phyloP scores from a whole-genome alignment of 1,140 invertebrate genomes.

The Sipha flava region DNA sequence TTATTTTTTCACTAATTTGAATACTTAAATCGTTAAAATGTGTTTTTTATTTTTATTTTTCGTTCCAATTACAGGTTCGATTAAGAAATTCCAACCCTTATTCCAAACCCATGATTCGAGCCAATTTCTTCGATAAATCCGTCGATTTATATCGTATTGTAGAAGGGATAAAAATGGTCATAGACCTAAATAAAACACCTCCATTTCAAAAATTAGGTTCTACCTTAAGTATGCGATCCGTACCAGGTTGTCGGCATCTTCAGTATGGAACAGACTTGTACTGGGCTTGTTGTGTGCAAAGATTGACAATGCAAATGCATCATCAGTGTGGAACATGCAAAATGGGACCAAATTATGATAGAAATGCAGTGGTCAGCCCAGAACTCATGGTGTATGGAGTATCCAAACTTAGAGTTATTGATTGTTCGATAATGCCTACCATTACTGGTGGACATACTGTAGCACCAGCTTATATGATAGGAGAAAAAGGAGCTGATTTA shows the following conservation, averaged over 20 bases:
- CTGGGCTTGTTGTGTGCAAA: conserved; percentile 62
- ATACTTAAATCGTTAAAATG: no score
- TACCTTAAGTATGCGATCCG: conserved; percentile 52
- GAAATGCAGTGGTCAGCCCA: conserved; percentile 47
- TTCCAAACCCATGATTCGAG: conserved; percentile 55
- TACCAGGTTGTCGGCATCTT: conserved; percentile 57
- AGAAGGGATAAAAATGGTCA: conserved; percentile 37
- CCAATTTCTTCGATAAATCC: conserved; percentile 52
- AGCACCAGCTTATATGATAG: conserved; percentile 44
- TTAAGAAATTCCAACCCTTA: conserved; percentile 51
- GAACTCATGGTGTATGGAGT: conserved; percentile 37
- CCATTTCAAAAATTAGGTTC: conserved; percentile 47
- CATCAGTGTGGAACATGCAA: conserved; percentile 62
- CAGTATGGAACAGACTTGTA: conserved; percentile 58
- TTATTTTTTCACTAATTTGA: no score
- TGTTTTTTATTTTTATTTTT: neutral
- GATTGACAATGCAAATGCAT: conserved; percentile 60
- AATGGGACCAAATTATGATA: conserved; percentile 50
- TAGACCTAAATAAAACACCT: conserved; percentile 40
- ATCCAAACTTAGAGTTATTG: conserved; percentile 42
- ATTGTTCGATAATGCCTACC: conserved; percentile 46
- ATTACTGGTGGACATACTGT: conserved; percentile 43
- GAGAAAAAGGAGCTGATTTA: conserved; percentile 41
- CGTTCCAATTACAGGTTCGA: conserved; percentile 41
- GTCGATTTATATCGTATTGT: conserved; percentile 41